Evolutionary conservation across 1,140 invertebrate species (phyloP).

Genomic region (Oncopeltus fasciatus): DNA sequence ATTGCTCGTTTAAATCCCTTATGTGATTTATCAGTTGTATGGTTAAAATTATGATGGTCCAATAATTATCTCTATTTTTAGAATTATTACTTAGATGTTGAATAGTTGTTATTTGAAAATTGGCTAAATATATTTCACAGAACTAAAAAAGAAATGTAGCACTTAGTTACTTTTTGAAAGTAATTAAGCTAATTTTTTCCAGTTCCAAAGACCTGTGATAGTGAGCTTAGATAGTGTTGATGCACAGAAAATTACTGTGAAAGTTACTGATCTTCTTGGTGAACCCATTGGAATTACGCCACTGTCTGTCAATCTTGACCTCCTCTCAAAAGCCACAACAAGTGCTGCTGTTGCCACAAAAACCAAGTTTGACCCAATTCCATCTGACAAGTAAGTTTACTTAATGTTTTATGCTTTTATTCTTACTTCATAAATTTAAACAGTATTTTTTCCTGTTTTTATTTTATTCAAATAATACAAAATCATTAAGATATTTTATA

Average conservation of each 20-base stretch:
- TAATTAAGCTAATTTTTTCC: conserved; percentile 22
- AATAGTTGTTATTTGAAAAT: no score
- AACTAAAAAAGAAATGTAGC: no score
- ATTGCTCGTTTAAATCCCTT: no score
- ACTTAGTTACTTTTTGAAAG: neutral
- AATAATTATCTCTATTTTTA: no score
- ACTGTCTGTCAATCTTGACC: conserved; percentile 56
- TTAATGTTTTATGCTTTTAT: neutral
- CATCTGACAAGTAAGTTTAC: conserved; percentile 39
- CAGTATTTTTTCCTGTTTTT: no score
- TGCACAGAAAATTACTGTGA: conserved; percentile 48
- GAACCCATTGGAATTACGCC: conserved; percentile 39
- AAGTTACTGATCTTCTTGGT: conserved; percentile 75
- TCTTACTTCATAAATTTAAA: no score
- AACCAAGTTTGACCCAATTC: conserved; percentile 37
- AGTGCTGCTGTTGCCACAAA: conserved; percentile 61
- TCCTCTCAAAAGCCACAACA: conserved; percentile 54
- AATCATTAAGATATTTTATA: no score
- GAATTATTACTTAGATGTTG: no score
- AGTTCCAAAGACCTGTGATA: conserved; percentile 54
- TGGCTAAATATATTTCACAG: no score
- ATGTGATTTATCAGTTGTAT: no score
- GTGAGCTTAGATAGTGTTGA: conserved; percentile 40
- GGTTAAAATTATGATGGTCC: no score
- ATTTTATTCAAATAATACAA: no score